A percentile compares a stretch with the other conserved stretches of the same genome.
Evolutionary conservation across 2,888 invertebrate genomes (phyloP).

Genomic region (Melanostoma scalare): DNA sequence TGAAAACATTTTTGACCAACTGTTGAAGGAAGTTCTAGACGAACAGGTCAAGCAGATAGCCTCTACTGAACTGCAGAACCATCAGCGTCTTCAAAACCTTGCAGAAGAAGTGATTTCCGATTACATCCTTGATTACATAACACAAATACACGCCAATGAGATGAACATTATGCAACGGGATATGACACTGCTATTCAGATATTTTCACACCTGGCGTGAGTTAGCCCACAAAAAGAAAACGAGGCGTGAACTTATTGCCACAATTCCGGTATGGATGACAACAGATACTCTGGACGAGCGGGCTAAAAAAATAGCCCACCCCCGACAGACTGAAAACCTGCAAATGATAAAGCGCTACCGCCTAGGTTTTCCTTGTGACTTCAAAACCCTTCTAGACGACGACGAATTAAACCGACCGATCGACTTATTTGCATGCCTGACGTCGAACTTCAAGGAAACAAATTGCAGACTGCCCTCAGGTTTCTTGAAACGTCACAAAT

Average conservation of each 20-base stretch:
- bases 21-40: conserved; percentile 70
- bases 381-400: conserved; percentile 73
- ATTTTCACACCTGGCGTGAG: conserved; percentile 82
- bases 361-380: conserved; percentile 80
- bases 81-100: conserved; percentile 74
- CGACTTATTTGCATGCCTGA: conserved; percentile 77
- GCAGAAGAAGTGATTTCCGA: conserved; percentile 49
- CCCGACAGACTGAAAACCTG: conserved; percentile 82
- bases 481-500: conserved; percentile 75
- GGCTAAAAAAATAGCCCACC: conserved; percentile 80
- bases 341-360: conserved; percentile 83
- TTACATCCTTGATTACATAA: conserved; percentile 78
- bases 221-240: conserved; percentile 80
- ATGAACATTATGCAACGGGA: conserved; percentile 78
- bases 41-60: conserved; percentile 75
- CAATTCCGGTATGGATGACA: conserved; percentile 84
- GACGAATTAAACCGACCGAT: conserved; percentile 67
- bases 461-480: conserved; percentile 67
- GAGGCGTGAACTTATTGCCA: conserved; percentile 83
- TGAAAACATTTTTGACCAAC: conserved; percentile 13
- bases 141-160: conserved; percentile 78
- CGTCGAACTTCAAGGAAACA: conserved; percentile 61
- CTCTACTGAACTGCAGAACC: conserved; percentile 75
- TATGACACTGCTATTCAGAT: conserved; percentile 79
- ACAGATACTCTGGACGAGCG: conserved; percentile 75